phyloP scores from a whole-genome alignment of 2,888 invertebrate genomes.

The Lasioglossum villosulum region DNA sequence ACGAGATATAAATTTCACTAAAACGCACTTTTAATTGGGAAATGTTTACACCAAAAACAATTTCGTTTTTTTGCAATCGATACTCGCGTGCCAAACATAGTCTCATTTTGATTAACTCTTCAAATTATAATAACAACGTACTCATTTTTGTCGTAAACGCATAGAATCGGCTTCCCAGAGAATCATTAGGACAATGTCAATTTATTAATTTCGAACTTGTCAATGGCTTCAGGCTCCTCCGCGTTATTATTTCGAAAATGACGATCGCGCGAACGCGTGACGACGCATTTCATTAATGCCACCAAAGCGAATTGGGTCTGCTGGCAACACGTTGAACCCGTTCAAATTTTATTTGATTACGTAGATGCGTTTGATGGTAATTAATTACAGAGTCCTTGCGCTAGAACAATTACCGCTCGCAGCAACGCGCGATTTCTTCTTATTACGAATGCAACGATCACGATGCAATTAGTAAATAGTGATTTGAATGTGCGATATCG shows the following conservation, averaged over 20 bases:
- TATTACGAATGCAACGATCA: background rate
- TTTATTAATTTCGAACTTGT: background rate
- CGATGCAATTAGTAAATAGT: background rate
- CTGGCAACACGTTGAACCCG: background rate
- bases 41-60: background rate
- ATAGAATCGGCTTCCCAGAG: too few species aligned
- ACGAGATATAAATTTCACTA: background rate
- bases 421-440: background rate
- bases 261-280: background rate
- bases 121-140: background rate
- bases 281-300: conserved; percentile 5
- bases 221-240: background rate
- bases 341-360: conserved; percentile 18
- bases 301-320: background rate
- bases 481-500: background rate
- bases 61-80: background rate
- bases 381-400: conserved; percentile 16
- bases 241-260: background rate
- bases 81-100: background rate
- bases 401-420: background rate
- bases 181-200: background rate
- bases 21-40: background rate
- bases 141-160: too few species aligned
- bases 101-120: background rate
- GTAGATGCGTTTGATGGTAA: conserved; percentile 26